Base-by-base conservation (phyloP, 1,140 invertebrate species). In the Varroa destructor region DNA sequence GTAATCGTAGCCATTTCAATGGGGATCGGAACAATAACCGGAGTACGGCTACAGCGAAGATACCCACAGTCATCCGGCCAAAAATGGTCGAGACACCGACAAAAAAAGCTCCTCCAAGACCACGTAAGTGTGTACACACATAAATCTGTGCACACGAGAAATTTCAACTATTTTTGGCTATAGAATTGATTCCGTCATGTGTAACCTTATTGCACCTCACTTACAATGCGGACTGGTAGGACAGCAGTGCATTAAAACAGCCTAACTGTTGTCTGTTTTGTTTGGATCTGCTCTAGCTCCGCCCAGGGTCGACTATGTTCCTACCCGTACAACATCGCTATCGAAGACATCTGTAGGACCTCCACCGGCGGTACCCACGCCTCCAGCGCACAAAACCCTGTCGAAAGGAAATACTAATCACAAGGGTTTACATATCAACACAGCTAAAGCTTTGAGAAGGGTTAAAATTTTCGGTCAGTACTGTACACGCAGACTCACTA, bases 1-100 rank as follows among this genome's bases (percentile, higher is more conserved):
- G 4, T 51, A 51, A 3, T 51, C 46, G 8, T 51, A 51, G 46
- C 46, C 46, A 5, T 8, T 51, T 51, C 8, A 51, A 51, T 51
- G 46, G 46, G 8, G 61, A 67, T 37, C 61, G 61, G 40, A 67
- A 67, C 61, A 67, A 67, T 67, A 67, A 67, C 61, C 40, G 61
- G 61, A 40, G 61, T 36, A 37, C 14, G 40, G 37, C 40, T 3
- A 37, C 46, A 12, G 61, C 14, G 3, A 67, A 67, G 36, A 67
- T 67, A 12, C 61, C 61, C 5, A 67, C 61, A 12, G 61, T 67
- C 12, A 67, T 67, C 46, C 61, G 61, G 36, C 61, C 61, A 37
- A 67, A 67, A 40, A 67, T 67, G 61, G 61, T 67, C 36, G 61
- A 67, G 40, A 67, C 61, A 3, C 61, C 61, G 3, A 67, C 40